Conservation (phyloP, 1,140 invertebrate genomes). For the Protaetia brevitarsis region DNA sequence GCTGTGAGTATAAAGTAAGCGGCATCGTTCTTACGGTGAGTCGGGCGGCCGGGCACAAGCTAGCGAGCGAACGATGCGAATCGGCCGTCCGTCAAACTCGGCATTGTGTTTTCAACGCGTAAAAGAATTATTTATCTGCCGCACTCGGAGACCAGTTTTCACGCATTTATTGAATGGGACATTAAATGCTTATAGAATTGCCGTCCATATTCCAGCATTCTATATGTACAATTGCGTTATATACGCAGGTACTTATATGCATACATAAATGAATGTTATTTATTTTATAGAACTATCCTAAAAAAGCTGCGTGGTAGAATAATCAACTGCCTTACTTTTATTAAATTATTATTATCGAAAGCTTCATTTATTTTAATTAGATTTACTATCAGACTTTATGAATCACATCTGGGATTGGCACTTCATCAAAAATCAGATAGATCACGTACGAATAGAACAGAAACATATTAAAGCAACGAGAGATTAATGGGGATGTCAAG, state of each 20-base stretch:
- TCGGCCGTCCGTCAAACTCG: slow-evolving; percentile 26
- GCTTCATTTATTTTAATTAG: too few species aligned
- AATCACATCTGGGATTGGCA: too few species aligned
- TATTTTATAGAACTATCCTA: too few species aligned
- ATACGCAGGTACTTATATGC: neutral
- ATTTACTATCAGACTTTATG: too few species aligned
- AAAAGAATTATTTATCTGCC: slow-evolving; percentile 26
- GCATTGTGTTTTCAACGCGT: slow-evolving; percentile 22
- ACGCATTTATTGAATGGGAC: slow-evolving; percentile 40
- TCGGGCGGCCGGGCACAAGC: slow-evolving; percentile 2
- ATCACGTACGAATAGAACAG: too few species aligned
- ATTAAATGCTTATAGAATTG: slow-evolving; percentile 33
- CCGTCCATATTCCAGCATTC: slow-evolving; percentile 3
- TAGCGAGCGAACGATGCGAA: slow-evolving; percentile 24
- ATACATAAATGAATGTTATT: neutral
- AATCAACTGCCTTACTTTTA: neutral
- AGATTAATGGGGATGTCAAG: too few species aligned
- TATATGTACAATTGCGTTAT: slow-evolving; percentile 5
- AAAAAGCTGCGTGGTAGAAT: neutral
- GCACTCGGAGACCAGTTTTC: slow-evolving; percentile 33
- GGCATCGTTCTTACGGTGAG: slow-evolving; percentile 1
- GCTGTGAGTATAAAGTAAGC: slow-evolving; percentile 15
- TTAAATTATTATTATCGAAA: too few species aligned
- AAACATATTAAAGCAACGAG: too few species aligned
- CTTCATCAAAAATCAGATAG: too few species aligned